Conservation (phyloP, 2,797 vertebrate genomes). For the Hypotaenidia philippensis region DNA sequence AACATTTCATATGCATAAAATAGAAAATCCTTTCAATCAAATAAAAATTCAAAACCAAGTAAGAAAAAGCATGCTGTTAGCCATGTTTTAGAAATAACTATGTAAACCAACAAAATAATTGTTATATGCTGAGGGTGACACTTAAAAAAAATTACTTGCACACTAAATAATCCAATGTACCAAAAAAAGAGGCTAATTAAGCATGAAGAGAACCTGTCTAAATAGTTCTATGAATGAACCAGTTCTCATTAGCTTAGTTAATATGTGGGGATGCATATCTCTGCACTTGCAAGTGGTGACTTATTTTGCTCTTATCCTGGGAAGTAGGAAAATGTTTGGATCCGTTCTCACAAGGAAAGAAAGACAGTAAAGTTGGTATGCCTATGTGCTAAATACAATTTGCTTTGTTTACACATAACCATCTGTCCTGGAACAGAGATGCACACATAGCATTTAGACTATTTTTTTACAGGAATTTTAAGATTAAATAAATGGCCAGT, state of each 20-base stretch:
- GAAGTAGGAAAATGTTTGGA: background rate
- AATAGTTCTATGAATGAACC: background rate
- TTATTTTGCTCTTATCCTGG: background rate
- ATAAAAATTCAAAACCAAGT: fast-evolving
- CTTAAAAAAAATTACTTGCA: background rate
- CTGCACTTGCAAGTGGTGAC: background rate
- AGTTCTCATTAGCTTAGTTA: background rate
- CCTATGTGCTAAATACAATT: background rate
- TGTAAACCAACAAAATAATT: background rate
- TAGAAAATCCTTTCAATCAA: background rate
- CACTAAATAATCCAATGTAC: background rate
- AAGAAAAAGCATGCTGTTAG: background rate
- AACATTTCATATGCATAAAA: background rate
- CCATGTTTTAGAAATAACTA: background rate
- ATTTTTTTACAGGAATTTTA: background rate
- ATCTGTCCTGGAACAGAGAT: background rate
- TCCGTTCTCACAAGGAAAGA: background rate
- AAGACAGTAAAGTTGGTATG: background rate
- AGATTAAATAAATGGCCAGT: background rate
- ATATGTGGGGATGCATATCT: background rate
- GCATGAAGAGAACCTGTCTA: background rate
- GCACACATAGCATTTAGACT: background rate
- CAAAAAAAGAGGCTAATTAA: background rate
- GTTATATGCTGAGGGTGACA: background rate
- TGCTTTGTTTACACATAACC: background rate